These are phyloP conservation scores for Planiliza haematocheilus DNA, from an alignment of 2,113 vertebrate genomes.

Conservation along the genomic window DNA sequence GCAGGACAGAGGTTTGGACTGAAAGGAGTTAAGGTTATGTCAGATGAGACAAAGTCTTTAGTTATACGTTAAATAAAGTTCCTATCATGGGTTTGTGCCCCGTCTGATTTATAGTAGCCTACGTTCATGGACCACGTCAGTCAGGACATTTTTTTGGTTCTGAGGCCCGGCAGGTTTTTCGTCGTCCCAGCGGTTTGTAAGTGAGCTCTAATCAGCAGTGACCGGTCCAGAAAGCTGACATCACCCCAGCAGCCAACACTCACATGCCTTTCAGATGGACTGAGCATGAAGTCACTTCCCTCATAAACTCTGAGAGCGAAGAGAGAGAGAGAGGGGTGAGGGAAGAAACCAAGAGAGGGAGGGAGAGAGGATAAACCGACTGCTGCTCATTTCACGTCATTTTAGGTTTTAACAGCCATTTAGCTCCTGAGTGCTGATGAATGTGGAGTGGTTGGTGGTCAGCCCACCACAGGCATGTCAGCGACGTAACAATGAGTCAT, in stretches of 20 bases:
- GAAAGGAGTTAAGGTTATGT: background rate
- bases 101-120: too few species aligned
- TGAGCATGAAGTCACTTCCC: slow-evolving; percentile 80
- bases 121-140: slow-evolving; percentile 8
- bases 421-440: slow-evolving; percentile 25
- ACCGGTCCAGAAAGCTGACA: slow-evolving; percentile 69
- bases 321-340: background rate
- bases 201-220: slow-evolving; percentile 48
- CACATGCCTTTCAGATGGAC: slow-evolving; percentile 74
- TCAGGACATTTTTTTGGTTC: background rate
- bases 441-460: slow-evolving; percentile 29
- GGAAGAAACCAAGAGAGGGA: too few species aligned
- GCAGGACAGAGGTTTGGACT: background rate
- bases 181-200: slow-evolving; percentile 32
- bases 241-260: slow-evolving; percentile 68
- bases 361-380: background rate
- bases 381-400: slow-evolving; percentile 22
- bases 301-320: slow-evolving; percentile 64
- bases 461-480: slow-evolving; percentile 10
- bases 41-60: too few species aligned
- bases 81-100: too few species aligned
- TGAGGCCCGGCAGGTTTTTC: slow-evolving; percentile 28
- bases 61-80: too few species aligned
- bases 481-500: slow-evolving; percentile 33
- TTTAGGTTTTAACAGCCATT: slow-evolving; percentile 40